A percentile compares a stretch with the other conserved stretches of the same genome.
Conservation (phyloP, 2,113 vertebrate species). For the Pangasianodon hypophthalmus region DNA sequence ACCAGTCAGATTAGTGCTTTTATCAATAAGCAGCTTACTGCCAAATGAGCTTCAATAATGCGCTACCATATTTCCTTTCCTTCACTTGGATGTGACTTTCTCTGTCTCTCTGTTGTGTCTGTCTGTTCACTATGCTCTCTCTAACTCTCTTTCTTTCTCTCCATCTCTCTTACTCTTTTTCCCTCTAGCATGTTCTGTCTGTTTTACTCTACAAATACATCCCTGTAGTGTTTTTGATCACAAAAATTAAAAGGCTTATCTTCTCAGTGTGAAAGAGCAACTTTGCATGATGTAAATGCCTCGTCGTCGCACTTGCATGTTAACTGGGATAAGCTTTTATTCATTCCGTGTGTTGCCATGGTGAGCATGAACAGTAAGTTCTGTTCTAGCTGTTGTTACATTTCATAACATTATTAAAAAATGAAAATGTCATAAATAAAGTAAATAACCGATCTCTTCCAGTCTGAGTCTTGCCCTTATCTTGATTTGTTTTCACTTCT, state of each 20-base stretch:
- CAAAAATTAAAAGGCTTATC: conserved; percentile 31
- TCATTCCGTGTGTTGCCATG: conserved; percentile 43
- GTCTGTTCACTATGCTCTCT: conserved; percentile 23
- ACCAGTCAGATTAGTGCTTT: conserved; percentile 80
- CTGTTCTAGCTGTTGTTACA: conserved; percentile 17
- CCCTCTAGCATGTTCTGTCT: background rate
- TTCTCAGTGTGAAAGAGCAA: conserved; percentile 40
- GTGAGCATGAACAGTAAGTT: conserved; percentile 29
- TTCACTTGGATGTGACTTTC: conserved; percentile 61
- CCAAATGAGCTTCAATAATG: conserved; percentile 79
- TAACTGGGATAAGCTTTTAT: conserved; percentile 38
- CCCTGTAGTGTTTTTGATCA: conserved; percentile 21
- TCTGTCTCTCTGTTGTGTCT: conserved; percentile 48
- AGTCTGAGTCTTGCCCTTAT: background rate
- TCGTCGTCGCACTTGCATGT: conserved; percentile 41
- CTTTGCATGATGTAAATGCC: conserved; percentile 47
- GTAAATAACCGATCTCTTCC: conserved; percentile 27
- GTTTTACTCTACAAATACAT: background rate
- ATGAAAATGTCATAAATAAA: conserved; percentile 39
- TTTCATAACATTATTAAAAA: conserved; percentile 42
- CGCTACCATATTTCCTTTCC: conserved; percentile 64
- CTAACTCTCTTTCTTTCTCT: background rate
- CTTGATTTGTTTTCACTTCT: conserved; percentile 31
- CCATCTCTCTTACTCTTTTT: conserved; percentile 36
- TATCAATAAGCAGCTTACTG: conserved; percentile 82